These are phyloP conservation scores for Sinocyclocheilus rhinocerous DNA, from an alignment of 2,113 vertebrate species.

Conservation along the genomic window DNA sequence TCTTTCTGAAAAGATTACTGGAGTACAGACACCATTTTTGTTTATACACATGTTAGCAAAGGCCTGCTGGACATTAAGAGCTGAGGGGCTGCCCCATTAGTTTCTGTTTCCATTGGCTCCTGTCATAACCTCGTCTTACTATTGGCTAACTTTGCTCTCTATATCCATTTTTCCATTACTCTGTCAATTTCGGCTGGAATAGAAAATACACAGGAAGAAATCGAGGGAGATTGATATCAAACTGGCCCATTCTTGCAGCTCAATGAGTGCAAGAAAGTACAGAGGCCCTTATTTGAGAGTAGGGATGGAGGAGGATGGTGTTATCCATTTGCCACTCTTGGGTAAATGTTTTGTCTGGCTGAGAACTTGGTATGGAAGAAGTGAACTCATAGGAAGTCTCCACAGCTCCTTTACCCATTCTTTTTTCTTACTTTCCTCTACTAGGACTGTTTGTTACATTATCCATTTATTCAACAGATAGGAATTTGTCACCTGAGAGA, in stretches of 20 bases:
- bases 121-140: constrained; percentile 10
- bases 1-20: constrained; percentile 13
- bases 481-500: constrained; percentile 53
- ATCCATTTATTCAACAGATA: constrained; percentile 54
- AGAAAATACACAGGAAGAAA: constrained; percentile 25
- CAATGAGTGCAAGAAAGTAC: constrained; percentile 21
- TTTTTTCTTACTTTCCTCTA: constrained; percentile 27
- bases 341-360: constrained; percentile 66
- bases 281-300: background rate
- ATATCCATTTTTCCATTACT: constrained; percentile 19
- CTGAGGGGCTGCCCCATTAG: constrained; percentile 22
- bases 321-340: constrained; percentile 53
- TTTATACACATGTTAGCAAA: constrained; percentile 41
- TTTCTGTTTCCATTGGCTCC: constrained; percentile 44
- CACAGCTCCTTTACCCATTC: constrained; percentile 8
- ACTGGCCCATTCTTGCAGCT: background rate
- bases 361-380: constrained; percentile 58
- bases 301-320: constrained; percentile 22
- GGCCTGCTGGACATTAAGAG: constrained; percentile 23
- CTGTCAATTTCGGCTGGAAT: background rate
- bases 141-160: constrained; percentile 30
- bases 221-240: background rate
- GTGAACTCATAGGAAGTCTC: constrained; percentile 41
- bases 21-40: constrained; percentile 9
- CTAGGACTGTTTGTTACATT: constrained; percentile 42